Evolutionary conservation across 2,888 invertebrate genomes (phyloP).

Genomic region (Sphaerophoria taeniata): DNA sequence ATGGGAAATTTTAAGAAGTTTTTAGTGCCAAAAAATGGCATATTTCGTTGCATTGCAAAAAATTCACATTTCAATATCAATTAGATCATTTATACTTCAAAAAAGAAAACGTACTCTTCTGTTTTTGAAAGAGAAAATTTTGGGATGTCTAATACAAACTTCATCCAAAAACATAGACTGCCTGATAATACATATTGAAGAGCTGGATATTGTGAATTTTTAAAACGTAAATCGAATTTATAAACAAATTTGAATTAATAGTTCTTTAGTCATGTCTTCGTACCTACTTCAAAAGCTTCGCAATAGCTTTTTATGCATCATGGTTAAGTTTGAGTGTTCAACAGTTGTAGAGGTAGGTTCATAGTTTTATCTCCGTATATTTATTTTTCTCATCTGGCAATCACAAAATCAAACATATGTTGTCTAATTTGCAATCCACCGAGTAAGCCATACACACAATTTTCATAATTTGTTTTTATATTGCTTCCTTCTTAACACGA

Average conservation of each 20-base stretch:
- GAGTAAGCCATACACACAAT: constrained; percentile 10
- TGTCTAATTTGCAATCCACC: constrained; percentile 16
- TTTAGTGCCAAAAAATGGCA: background rate
- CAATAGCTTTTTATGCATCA: background rate
- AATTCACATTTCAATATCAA: background rate
- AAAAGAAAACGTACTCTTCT: no score
- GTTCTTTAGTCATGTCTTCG: background rate
- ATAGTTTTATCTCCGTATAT: background rate
- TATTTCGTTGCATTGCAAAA: background rate
- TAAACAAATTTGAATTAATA: no score
- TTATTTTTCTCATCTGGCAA: background rate
- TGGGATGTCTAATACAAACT: no score
- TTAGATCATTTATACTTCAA: no score
- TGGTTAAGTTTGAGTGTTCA: constrained; percentile 19
- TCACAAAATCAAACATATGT: constrained; percentile 42
- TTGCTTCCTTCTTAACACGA: constrained; percentile 19
- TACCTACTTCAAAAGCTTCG: constrained; percentile 3
- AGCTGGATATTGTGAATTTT: no score
- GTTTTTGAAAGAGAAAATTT: no score
- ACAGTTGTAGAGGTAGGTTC: constrained; percentile 30
- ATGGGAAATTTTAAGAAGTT: constrained; percentile 24
- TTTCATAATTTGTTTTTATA: no score
- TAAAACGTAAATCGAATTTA: no score
- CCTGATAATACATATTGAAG: no score
- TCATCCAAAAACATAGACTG: no score